Evolutionary conservation across 2,888 invertebrate genomes (phyloP), one percentile per base, ranked within the genome.

Genomic region (Gymnosoma rotundatum): DNA sequence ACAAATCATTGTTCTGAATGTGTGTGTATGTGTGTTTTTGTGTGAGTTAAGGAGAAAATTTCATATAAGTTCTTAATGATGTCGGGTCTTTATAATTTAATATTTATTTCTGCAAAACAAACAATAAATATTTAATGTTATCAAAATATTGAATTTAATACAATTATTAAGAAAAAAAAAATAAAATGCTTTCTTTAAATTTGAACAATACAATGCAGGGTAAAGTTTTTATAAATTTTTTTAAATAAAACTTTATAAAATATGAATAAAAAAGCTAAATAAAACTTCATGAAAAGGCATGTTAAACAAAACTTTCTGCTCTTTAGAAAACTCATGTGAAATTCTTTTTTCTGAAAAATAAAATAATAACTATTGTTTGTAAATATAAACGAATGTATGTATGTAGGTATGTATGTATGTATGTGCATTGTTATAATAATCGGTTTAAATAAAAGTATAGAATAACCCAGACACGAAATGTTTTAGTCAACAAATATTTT

Each of bases 291-390:
- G 67, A 58, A 66, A 66, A 20, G 20, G 61, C 56, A 75, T 58
- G 45, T 45, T 56, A 66, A 21, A 25, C 25, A 66, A 66, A 75
- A 75, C n/a, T 75, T 75, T 66, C 21, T 12, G 45, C n/a, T 56
- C 45, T 56, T 56, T 64, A 45, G 64, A 56, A 45, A 66, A 66
- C 16, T 56, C 20, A 38, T 16, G 36, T 36, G 54, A 56, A 64
- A 64, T 32, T 16, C n/a, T 0, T 21, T 25, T 48, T n/a, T 2
- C 42, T 1, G n/a, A 48, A n/a, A 48, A 54, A 32, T 21, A 12
- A n/a, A 60, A 50, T 16, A 36, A 58, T 32, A n/a, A 36, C 8
- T 48, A 18, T 64, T 32, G 36, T 32, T 20, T 66, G 1, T 38
- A 36, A 45, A 32, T 32, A 58, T 20, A 45, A 18, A 6, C 8